Evolutionary conservation across 2,797 vertebrate species (phyloP).

Genomic region (Cyprinella venusta): DNA sequence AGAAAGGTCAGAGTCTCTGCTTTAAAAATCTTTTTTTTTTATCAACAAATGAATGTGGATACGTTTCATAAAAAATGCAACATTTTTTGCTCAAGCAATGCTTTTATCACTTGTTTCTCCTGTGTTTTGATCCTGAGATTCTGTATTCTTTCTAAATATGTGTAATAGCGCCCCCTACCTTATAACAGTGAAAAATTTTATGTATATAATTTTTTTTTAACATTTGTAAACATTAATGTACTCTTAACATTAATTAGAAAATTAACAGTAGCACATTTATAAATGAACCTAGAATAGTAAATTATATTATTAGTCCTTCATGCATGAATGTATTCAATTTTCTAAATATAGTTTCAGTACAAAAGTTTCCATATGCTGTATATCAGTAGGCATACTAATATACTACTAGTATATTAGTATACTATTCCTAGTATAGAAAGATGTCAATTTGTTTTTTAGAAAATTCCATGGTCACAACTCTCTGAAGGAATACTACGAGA

Average conservation of each 20-base stretch:
- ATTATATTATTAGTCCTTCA: background rate
- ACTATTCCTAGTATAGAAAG: background rate
- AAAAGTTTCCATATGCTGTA: background rate
- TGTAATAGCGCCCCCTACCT: background rate
- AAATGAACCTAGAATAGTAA: background rate
- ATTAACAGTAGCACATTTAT: background rate
- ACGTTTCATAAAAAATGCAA: background rate
- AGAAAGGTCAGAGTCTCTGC: background rate
- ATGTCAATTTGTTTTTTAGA: slow-evolving; percentile 70
- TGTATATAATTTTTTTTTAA: too few species aligned
- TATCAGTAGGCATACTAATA: background rate
- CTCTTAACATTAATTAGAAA: background rate
- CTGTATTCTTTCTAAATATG: background rate
- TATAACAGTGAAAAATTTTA: too few species aligned
- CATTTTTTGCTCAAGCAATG: background rate
- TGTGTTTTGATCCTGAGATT: background rate
- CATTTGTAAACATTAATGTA: background rate
- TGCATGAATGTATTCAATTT: too few species aligned
- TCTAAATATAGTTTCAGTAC: background rate
- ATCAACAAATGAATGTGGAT: background rate
- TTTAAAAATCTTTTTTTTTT: background rate
- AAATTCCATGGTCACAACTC: slow-evolving; percentile 95
- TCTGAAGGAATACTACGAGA: slow-evolving; percentile 97
- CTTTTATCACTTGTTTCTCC: background rate
- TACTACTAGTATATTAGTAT: too few species aligned